phyloP scores from a whole-genome alignment of 2,797 vertebrate species.

The Coracias cyanogaster region DNA sequence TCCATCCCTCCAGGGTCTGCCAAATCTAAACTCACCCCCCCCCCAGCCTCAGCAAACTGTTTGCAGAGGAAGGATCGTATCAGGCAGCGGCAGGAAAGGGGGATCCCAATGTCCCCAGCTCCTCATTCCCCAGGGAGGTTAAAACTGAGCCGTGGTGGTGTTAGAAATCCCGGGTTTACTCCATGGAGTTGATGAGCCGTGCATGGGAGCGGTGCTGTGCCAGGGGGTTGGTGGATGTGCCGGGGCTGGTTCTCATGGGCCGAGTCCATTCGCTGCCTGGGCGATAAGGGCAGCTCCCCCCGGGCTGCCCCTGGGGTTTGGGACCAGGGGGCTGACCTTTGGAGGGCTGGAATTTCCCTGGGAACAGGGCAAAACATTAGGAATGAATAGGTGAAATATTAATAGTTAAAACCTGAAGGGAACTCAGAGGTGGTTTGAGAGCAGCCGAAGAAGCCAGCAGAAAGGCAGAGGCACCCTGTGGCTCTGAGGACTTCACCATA shows the following conservation, averaged over 20 bases:
- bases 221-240: fast-evolving
- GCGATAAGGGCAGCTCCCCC: too few species aligned
- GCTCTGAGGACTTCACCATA: neutral
- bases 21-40: neutral
- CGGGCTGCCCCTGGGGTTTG: fast-evolving
- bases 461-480: neutral
- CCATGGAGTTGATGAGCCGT: fast-evolving
- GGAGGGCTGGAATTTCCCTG: neutral
- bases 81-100: neutral
- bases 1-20: neutral
- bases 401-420: neutral
- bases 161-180: neutral
- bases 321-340: neutral
- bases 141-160: neutral
- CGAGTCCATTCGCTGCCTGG: fast-evolving
- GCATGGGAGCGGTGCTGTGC: fast-evolving
- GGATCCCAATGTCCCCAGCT: neutral
- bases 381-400: neutral
- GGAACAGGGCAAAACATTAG: neutral
- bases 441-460: neutral
- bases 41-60: neutral
- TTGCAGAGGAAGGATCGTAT: neutral
- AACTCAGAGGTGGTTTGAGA: fast-evolving
- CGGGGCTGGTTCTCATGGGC: fast-evolving
- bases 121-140: neutral